phyloP scores from a whole-genome alignment of 1,140 invertebrate species.

The Drosophila littoralis region DNA sequence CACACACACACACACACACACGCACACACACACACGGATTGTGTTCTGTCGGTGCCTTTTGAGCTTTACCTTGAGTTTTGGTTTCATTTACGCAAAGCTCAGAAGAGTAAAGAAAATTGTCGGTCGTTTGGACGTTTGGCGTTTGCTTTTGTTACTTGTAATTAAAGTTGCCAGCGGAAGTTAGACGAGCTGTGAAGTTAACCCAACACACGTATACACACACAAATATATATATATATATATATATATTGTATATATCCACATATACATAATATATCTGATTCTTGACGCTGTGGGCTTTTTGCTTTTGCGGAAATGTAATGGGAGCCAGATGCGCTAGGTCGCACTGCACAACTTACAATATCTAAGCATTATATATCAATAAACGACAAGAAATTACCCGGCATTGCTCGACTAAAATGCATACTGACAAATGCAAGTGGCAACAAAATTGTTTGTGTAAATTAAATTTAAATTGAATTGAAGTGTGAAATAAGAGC shows the following conservation, averaged over 20 bases:
- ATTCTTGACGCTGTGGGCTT: conserved; percentile 25
- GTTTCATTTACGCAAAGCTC: conserved; percentile 66
- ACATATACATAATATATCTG: conserved; percentile 10
- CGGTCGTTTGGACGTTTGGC: conserved; percentile 38
- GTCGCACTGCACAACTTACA: conserved; percentile 39
- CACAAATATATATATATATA: background rate
- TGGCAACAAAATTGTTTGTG: too few species aligned
- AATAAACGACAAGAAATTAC: too few species aligned
- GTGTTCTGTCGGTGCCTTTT: conserved; percentile 52
- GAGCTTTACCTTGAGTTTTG: conserved; percentile 67
- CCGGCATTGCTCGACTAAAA: too few species aligned
- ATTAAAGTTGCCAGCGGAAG: conserved; percentile 78
- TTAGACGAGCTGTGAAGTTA: conserved; percentile 74
- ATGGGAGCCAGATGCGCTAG: conserved; percentile 54
- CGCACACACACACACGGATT: background rate
- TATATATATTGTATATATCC: background rate
- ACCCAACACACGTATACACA: conserved; percentile 18
- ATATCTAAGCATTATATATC: background rate
- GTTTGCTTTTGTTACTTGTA: conserved; percentile 55
- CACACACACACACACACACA: conserved; percentile 9
- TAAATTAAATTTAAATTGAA: too few species aligned
- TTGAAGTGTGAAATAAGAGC: too few species aligned
- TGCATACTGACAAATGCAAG: too few species aligned
- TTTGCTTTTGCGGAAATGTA: conserved; percentile 65
- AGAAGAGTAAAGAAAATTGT: conserved; percentile 62